Base-by-base conservation (phyloP, 1,140 invertebrate genomes). In the Pseudomyrmex pallidus region DNA sequence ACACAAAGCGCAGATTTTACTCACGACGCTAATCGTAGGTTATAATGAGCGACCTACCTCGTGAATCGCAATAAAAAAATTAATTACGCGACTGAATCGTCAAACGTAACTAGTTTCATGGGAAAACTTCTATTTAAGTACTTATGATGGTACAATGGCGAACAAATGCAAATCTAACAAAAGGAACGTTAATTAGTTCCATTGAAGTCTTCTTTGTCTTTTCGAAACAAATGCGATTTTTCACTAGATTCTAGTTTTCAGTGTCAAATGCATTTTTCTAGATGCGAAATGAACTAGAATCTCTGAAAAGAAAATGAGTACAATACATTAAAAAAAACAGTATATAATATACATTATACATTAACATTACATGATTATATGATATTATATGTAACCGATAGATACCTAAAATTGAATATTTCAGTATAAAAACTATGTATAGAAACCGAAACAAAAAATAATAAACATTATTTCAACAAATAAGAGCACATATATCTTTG, bases 131-230 rank as follows among this genome's bases (percentile, higher is more conserved):
- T 46, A 70, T 78, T 78, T 78, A 78, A 78, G 63, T 77, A 77
- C 63, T 77, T 67, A 57, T 25, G 15, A 78, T 48, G 2, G 20
- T 15, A 70, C 64, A 78, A 78, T 78, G 35, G 35, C 2, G 15
- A n/a, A 48, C 44, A 12, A 59, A 78, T 78, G 76, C 76, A 70
- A 78, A 70, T 44, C 44, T 48, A 44, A 78, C 44, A 78, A 78
- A 78, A 70, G 76, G 3, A 59, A 12, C 20, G 66, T 78, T 78
- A 78, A 70, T 78, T 78, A 78, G 76, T 59, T 78, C 44, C 22
- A 78, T 70, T 78, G 52, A 78, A 78, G 17, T 48, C 52, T 50
- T 70, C 52, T 59, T 70, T 59, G 66, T 78, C 44, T 59, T 48
- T 2, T 17, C 12, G 25, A 77, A 66, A 57, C 10, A 44, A 70